Conservation (phyloP, 2,888 invertebrate species). For the Rugalucina vietnamica region DNA sequence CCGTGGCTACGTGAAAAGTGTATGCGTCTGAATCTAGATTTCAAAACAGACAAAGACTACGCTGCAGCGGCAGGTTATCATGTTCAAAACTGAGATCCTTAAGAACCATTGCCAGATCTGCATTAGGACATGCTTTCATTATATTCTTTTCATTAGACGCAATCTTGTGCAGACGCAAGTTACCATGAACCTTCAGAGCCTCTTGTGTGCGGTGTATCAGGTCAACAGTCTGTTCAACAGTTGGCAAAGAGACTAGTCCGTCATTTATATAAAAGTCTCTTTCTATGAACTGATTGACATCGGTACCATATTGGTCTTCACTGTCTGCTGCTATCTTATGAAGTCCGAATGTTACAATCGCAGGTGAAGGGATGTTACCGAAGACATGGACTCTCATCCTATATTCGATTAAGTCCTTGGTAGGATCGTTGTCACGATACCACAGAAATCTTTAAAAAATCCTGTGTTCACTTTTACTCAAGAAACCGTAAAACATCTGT, state of each 20-base stretch:
- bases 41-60: not conserved
- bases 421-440: slow-evolving; percentile 53
- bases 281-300: slow-evolving; percentile 49
- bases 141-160: slow-evolving; percentile 51
- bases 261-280: slow-evolving; percentile 65
- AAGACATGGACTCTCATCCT: slow-evolving; percentile 65
- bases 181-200: slow-evolving; percentile 35
- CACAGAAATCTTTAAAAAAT: slow-evolving; percentile 60
- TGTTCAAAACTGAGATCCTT: not conserved
- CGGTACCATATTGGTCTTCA: slow-evolving; percentile 9
- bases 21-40: not conserved
- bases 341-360: slow-evolving; percentile 58
- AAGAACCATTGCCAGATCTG: not conserved
- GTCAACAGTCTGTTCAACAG: slow-evolving; percentile 36
- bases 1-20: not conserved
- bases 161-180: slow-evolving; percentile 60
- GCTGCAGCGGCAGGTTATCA: not conserved
- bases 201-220: slow-evolving; percentile 55
- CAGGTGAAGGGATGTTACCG: slow-evolving; percentile 63
- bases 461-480: slow-evolving; percentile 48
- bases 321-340: not conserved
- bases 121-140: not conserved
- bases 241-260: slow-evolving; percentile 43
- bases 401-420: slow-evolving; percentile 51
- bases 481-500: slow-evolving; percentile 36